phyloP scores from a whole-genome alignment of 2,888 invertebrate species.

The Pollenia griseotomentosa region DNA sequence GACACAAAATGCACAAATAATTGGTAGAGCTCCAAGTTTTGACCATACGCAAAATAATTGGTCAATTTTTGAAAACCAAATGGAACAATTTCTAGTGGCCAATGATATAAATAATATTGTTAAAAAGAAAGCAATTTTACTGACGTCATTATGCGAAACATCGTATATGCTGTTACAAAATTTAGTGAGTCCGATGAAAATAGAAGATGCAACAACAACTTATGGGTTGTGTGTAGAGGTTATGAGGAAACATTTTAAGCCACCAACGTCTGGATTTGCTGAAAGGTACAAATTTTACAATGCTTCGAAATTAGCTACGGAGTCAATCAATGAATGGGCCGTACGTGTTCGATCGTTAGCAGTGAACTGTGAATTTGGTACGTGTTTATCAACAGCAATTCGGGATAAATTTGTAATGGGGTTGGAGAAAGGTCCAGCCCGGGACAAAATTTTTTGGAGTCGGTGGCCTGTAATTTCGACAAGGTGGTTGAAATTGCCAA shows the following conservation, averaged over 20 bases:
- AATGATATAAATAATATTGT: slow-evolving; percentile 45
- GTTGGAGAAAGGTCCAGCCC: slow-evolving; percentile 63
- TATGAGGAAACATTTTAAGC: slow-evolving; percentile 70
- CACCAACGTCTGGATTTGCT: slow-evolving; percentile 69
- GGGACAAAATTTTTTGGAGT: slow-evolving; percentile 71
- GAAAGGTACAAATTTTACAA: slow-evolving; percentile 72
- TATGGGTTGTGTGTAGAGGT: slow-evolving; percentile 46
- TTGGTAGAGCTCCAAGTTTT: slow-evolving; percentile 58
- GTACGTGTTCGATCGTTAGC: slow-evolving; percentile 70
- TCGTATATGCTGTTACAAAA: slow-evolving; percentile 64
- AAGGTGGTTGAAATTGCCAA: slow-evolving; percentile 66
- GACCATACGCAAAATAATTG: slow-evolving; percentile 64
- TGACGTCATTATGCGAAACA: slow-evolving; percentile 58
- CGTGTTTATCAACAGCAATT: slow-evolving; percentile 46
- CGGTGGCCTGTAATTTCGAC: slow-evolving; percentile 46
- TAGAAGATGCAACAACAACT: slow-evolving; percentile 50
- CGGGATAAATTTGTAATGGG: slow-evolving; percentile 69
- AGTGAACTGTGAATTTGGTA: slow-evolving; percentile 60
- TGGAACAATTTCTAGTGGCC: slow-evolving; percentile 64
- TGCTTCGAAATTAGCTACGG: slow-evolving; percentile 57
- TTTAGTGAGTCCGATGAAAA: slow-evolving; percentile 55
- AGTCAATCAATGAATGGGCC: slow-evolving; percentile 70
- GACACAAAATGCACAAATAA: slow-evolving; percentile 36
- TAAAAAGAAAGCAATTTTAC: slow-evolving; percentile 68
- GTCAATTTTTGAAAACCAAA: slow-evolving; percentile 56